Percentiles rank a stretch among this genome's conserved stretches.
phyloP scores from a whole-genome alignment of 2,888 invertebrate species.

The Pseudococcus jackbeardsleyi region DNA sequence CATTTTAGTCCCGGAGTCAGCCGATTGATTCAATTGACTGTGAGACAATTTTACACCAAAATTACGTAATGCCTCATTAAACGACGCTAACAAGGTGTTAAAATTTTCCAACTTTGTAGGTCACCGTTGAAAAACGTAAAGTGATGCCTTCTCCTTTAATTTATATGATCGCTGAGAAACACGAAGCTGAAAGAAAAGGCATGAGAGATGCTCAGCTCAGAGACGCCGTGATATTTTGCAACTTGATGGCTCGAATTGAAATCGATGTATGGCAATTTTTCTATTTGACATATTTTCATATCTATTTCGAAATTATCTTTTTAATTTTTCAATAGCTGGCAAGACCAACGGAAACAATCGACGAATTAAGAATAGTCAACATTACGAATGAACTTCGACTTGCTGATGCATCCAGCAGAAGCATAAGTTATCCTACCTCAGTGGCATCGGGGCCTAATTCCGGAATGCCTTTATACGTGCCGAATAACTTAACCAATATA shows the following conservation, averaged over 20 bases:
- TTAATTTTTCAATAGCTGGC: slow-evolving; percentile 42
- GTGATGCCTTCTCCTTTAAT: slow-evolving; percentile 82
- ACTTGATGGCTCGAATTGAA: slow-evolving; percentile 80
- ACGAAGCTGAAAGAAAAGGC: slow-evolving; percentile 81
- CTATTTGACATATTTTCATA: background rate
- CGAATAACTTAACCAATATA: slow-evolving; percentile 78
- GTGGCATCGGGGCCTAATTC: slow-evolving; percentile 89
- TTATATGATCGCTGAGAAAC: slow-evolving; percentile 89
- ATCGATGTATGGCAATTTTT: slow-evolving; percentile 73
- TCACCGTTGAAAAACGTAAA: slow-evolving; percentile 67
- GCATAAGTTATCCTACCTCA: slow-evolving; percentile 82
- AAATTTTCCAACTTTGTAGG: slow-evolving; percentile 64
- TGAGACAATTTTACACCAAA: slow-evolving; percentile 68
- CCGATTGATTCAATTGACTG: slow-evolving; percentile 73
- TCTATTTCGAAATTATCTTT: background rate
- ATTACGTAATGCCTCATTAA: background rate
- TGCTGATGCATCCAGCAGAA: slow-evolving; percentile 71
- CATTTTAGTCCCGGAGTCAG: slow-evolving; percentile 82
- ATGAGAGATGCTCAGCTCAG: slow-evolving; percentile 88
- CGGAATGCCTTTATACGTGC: slow-evolving; percentile 88
- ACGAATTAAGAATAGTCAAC: slow-evolving; percentile 70
- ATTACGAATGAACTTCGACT: slow-evolving; percentile 71
- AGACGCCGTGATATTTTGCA: slow-evolving; percentile 91
- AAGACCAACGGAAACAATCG: slow-evolving; percentile 68
- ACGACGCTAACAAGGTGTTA: background rate